Evolutionary conservation across 2,888 invertebrate species (phyloP), one percentile per base, ranked within the genome.

Genomic region (Copidosoma aretas): DNA sequence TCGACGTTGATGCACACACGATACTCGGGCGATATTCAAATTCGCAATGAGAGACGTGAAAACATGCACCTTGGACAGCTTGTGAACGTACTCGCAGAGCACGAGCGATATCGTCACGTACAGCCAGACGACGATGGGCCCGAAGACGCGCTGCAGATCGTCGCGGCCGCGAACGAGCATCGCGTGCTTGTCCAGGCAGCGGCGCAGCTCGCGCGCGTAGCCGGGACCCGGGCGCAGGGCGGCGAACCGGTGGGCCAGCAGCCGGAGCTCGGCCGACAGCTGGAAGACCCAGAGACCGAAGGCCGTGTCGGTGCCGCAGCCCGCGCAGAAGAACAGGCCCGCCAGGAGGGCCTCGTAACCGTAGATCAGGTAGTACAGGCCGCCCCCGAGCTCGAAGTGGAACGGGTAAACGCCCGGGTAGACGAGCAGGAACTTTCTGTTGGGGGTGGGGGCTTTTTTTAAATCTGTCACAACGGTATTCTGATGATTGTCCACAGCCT

Each of bases 281-380:
- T 78, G 78, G 58, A 78, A 76, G 19, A 76, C 60, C 49, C 75
- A 77, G 12, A 75, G 70, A 8, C 77, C 77, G 62, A 78, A 79
- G 5, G 77, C 65, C 0, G 74, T 71, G 52, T 80, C 79, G 12
- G 76, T 73, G 0, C 75, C 72, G 1, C 57, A 49, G 10, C 53
- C 64, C 10, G 75, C 46, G 12, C 32, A 57, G 24, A 72, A 49
- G 0, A 76, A 56, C 15, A 22, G 69, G 24, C 54, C 67, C 1
- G 63, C 59, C 8, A 43, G 12, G 2, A 60, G 0, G 2, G 67
- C 0, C 46, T 72, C 69, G 21, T 64, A 62, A 4, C 21, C 64
- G 54, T 63, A 72, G 5, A 72, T 14, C 17, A 24, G 0, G 69
- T 69, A 72, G 51, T 72, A 64, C 1, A 65, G 12, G 1, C 14